These are phyloP conservation scores for Ambastaia sidthimunki DNA, from an alignment of 2,797 vertebrate species.

Conservation along the genomic window DNA sequence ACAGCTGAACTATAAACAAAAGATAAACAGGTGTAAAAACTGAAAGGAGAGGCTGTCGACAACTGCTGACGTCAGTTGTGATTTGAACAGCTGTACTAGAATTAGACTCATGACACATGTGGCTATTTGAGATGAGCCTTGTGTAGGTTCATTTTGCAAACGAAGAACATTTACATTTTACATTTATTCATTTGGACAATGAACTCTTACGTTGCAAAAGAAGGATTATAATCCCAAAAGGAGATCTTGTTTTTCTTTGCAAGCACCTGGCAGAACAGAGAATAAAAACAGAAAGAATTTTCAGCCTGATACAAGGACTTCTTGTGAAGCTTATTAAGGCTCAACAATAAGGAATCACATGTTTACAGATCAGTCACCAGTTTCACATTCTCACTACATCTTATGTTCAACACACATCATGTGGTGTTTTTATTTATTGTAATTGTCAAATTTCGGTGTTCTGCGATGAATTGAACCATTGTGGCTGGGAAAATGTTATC, in stretches of 20 bases:
- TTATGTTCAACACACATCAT: no score
- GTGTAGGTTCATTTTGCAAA: not conserved
- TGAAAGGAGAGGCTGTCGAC: slow-evolving; percentile 17
- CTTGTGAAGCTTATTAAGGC: not conserved
- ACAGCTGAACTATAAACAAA: not conserved
- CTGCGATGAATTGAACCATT: not conserved
- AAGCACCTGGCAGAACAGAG: not conserved
- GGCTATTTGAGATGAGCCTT: slow-evolving; percentile 5
- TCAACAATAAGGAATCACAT: no score
- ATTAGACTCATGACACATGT: slow-evolving; percentile 30
- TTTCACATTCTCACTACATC: no score
- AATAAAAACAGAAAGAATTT: not conserved
- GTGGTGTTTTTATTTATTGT: not conserved
- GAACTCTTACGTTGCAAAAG: slow-evolving; percentile 23
- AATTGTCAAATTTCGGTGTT: no score
- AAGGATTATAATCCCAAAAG: not conserved
- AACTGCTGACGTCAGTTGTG: slow-evolving; percentile 14
- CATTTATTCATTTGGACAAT: not conserved
- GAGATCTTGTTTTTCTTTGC: not conserved
- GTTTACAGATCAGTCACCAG: no score
- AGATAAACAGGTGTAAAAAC: not conserved
- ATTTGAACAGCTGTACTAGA: slow-evolving; percentile 22
- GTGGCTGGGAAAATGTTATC: not conserved
- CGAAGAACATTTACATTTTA: not conserved
- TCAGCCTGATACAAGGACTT: not conserved